Base-by-base conservation (phyloP, 2,888 invertebrate species). In the Tinea trinotella region DNA sequence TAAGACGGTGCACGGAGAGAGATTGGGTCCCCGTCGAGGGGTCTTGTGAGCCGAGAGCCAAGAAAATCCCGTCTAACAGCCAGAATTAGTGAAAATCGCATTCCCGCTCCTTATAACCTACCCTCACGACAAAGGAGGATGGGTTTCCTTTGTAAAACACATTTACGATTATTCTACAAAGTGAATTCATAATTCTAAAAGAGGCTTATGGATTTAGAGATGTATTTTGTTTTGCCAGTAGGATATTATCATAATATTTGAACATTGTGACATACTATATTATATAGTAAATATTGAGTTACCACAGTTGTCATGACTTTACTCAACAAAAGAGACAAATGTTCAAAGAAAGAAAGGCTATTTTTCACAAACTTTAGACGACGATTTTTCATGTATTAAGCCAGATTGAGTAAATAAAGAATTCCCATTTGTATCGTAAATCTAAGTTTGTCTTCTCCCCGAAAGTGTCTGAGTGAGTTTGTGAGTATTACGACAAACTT, bases 1-100 rank as follows among this genome's bases (percentile, higher is more conserved):
- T 76, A 72, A 70, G 19, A 9, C 40, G n/a, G 34, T 48, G 13
- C 35, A 24, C 19, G 53, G 48, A 10, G 35, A 49, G 50, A 19
- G 20, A 59, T 60, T 59, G 62, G 61, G 57, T 2, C 15, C 19
- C 13, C 17, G 52, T 35, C 13, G 24, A 52, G 34, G 61, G 58
- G 6, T 3, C 48, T 48, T 48, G 48, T 48, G 50, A 24, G 50
- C 12, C 17, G 18, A 20, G 20, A 61, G 58, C 61, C 61, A 59
- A 44, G 57, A 57, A 40, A 59, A 63, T 60, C 59, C 60, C 57
- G 64, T 64, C 65, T 64, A 64, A 71, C 70, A 65, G 66, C 64
- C 63, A 65, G 70, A 68, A 74, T 77, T 74, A 76, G 68, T 64
- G 59, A 62, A 64, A 68, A 70, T 71, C 66, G 64, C 66, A 67